These are phyloP conservation scores for Catocala nupta DNA, from an alignment of 2,888 invertebrate genomes.

Conservation along the genomic window DNA sequence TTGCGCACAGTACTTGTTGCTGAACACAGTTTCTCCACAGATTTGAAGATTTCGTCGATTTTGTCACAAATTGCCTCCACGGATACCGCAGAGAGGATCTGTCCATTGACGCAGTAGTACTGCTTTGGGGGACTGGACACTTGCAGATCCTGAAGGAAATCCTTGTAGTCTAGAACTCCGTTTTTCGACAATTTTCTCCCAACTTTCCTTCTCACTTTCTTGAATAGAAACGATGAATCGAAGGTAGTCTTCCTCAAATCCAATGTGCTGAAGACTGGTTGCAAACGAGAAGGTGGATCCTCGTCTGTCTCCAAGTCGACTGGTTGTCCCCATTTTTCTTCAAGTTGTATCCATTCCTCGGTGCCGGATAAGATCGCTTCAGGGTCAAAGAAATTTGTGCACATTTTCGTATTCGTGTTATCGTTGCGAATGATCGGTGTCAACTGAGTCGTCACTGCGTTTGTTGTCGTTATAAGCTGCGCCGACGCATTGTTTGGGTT, in stretches of 20 bases:
- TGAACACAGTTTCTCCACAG: conserved; percentile 74
- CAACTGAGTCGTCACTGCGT: conserved; percentile 25
- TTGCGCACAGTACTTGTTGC: conserved; percentile 67
- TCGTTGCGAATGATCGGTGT: conserved; percentile 14
- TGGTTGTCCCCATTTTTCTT: conserved; percentile 76
- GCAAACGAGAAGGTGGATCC: conserved; percentile 55
- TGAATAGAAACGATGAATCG: conserved; percentile 75
- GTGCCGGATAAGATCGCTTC: conserved; percentile 73
- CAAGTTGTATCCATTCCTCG: conserved; percentile 77
- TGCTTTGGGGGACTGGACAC: conserved; percentile 51
- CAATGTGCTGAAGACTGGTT: conserved; percentile 69
- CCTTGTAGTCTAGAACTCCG: conserved; percentile 66
- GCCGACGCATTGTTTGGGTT: conserved; percentile 33
- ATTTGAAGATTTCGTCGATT: conserved; percentile 79
- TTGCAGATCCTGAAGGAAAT: conserved; percentile 70
- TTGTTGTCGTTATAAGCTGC: conserved; percentile 35
- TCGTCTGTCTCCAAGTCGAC: conserved; percentile 78
- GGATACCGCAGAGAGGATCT: conserved; percentile 73
- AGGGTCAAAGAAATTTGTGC: conserved; percentile 61
- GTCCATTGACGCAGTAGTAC: conserved; percentile 55
- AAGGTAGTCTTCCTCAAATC: conserved; percentile 74
- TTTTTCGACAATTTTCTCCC: conserved; percentile 66
- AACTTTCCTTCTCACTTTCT: conserved; percentile 68
- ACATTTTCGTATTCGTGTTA: conserved; percentile 41
- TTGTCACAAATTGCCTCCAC: conserved; percentile 76